These are phyloP conservation scores for Tetranychus truncatus DNA, from an alignment of 2,888 invertebrate species.

Conservation along the genomic window DNA sequence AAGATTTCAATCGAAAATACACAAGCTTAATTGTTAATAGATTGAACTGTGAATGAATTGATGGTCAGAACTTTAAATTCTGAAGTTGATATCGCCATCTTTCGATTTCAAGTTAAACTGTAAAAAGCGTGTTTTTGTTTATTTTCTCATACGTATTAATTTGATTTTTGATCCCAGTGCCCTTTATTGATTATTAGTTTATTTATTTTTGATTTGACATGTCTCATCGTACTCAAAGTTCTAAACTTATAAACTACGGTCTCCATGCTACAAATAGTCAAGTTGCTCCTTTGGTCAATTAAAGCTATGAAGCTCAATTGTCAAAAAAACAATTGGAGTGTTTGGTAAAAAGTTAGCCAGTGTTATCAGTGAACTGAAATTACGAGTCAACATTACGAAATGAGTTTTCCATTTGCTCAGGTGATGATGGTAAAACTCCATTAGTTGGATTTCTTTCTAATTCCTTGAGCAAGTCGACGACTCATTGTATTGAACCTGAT, in stretches of 20 bases:
- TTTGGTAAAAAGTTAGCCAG: constrained; percentile 22
- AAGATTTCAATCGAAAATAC: no score
- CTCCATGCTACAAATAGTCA: constrained; percentile 15
- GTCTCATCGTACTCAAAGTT: background rate
- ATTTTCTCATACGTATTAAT: no score
- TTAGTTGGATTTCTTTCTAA: constrained; percentile 8
- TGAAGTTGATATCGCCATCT: no score
- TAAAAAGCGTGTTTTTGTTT: no score
- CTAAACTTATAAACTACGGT: background rate
- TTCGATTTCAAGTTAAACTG: no score
- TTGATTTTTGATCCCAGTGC: no score
- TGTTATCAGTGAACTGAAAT: background rate
- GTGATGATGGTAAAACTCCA: constrained; percentile 35
- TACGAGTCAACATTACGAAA: no score
- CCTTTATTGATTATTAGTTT: no score
- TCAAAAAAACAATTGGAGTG: constrained; percentile 22
- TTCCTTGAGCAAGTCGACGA: constrained; percentile 22
- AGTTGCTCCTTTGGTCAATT: constrained; percentile 30
- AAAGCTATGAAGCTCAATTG: constrained; percentile 32
- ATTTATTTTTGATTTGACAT: no score
- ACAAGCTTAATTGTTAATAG: no score
- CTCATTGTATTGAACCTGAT: constrained; percentile 31
- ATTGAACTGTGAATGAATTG: no score
- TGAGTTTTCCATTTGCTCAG: constrained; percentile 64
- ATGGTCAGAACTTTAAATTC: no score